phyloP scores from a whole-genome alignment of 1,140 invertebrate genomes.

The Metopolophium dirhodum region DNA sequence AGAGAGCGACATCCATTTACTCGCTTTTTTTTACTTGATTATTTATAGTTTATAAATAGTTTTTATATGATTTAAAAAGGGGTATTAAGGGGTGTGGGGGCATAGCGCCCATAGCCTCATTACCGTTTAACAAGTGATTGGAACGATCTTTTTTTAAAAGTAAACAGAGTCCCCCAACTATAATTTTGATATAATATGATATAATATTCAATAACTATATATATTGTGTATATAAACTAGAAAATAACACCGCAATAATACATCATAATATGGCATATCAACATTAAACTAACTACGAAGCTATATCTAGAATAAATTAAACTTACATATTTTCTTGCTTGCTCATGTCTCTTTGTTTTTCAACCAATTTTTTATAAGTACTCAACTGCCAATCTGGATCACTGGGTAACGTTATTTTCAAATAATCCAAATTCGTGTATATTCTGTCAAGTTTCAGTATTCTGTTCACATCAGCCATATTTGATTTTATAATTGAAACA shows the following conservation, averaged over 20 bases:
- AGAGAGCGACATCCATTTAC: too few species aligned
- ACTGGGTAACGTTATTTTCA: constrained; percentile 52
- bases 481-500: background rate
- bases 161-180: too few species aligned
- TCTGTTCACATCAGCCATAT: constrained; percentile 24
- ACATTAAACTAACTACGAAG: background rate
- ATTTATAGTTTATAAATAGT: too few species aligned
- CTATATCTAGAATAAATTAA: background rate
- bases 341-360: constrained; percentile 51
- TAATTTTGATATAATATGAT: too few species aligned
- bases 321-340: constrained; percentile 43
- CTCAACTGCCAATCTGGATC: constrained; percentile 53
- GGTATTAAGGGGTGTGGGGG: too few species aligned
- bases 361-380: constrained; percentile 48
- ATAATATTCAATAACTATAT: too few species aligned
- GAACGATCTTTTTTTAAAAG: too few species aligned
- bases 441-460: background rate
- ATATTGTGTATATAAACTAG: background rate
- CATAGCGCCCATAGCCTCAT: too few species aligned
- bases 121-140: too few species aligned
- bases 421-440: constrained; percentile 34
- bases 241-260: background rate
- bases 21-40: too few species aligned
- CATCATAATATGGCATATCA: background rate
- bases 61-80: too few species aligned